Base-by-base conservation (phyloP, 2,888 invertebrate species). In the Andrena flavipes region DNA sequence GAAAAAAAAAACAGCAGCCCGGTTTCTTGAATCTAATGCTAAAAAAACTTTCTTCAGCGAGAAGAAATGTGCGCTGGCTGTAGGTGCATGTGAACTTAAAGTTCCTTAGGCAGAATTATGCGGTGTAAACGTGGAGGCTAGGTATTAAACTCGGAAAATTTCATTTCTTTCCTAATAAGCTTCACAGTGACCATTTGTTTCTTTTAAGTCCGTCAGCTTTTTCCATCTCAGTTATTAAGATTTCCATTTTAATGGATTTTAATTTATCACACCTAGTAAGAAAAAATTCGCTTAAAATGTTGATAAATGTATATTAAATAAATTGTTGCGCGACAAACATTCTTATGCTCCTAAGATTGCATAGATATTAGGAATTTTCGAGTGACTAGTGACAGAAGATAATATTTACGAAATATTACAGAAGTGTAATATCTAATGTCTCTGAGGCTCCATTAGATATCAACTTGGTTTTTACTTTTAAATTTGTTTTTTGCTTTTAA, bases 111-210 rank as follows among this genome's bases (percentile, higher is more conserved):
- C 76, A 74, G 84, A 79, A 85, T 85, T 85, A 86, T 83, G 78
- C 73, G 84, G 67, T 74, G 74, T 79, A 83, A 73, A 76, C 83
- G 74, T 76, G 67, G 49, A 65, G 42, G 48, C 49, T 30, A 30
- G 60, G 82, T 64, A 82, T 82, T 85, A 86, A 85, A 86, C 73
- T 64, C 70, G 63, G 84, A 82, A 73, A 85, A 83, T 86, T 83
- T 79, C 79, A 86, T 79, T 79, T 78, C 79, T 74, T 76, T 54
- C 60, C 56, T 64, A 70, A 67, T 80, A 80, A 84, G 85, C 74
- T 85, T 82, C 63, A 56, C 20, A 48, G 59, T 56, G 42, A 65
- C 48, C 70, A 64, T 72, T 82, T 82, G 73, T 82, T 71, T 69
- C 42, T 85, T 64, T 77, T 82, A 72, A 77, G 56, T 63, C 30